These are phyloP conservation scores for Okapia johnstoni DNA, from an alignment of 2,113 vertebrate genomes.

Conservation along the genomic window DNA sequence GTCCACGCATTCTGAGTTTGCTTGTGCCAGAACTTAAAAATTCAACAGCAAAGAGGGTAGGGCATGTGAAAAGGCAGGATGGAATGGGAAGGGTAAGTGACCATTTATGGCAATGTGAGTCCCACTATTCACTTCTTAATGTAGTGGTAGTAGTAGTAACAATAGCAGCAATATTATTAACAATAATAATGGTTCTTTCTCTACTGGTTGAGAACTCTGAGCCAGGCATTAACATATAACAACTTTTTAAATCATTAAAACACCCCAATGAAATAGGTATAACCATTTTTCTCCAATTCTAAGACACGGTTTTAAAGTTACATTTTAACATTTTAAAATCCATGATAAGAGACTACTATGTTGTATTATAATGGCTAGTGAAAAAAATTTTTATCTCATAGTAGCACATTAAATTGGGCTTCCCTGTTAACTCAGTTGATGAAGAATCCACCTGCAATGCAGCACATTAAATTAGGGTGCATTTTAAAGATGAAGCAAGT, in stretches of 20 bases:
- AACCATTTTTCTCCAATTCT: not conserved
- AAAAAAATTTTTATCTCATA: not conserved
- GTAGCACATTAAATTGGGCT: not conserved
- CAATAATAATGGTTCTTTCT: not conserved
- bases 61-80: not conserved
- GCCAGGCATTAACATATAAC: not conserved
- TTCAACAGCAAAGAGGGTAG: not conserved
- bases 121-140: not conserved
- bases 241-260: not conserved
- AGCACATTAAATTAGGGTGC: not conserved
- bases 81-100: not conserved
- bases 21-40: not conserved
- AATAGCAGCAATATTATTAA: not conserved
- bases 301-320: not conserved
- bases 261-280: not conserved
- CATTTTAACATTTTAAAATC: not conserved
- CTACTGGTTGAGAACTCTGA: not conserved
- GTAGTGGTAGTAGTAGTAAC: not conserved
- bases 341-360: not conserved
- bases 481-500: not conserved
- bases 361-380: not conserved
- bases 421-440: not conserved
- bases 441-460: not conserved
- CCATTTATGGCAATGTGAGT: not conserved
- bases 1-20: not conserved